Base-by-base conservation (phyloP, 2,797 vertebrate species). In the Okamejei kenojei region DNA sequence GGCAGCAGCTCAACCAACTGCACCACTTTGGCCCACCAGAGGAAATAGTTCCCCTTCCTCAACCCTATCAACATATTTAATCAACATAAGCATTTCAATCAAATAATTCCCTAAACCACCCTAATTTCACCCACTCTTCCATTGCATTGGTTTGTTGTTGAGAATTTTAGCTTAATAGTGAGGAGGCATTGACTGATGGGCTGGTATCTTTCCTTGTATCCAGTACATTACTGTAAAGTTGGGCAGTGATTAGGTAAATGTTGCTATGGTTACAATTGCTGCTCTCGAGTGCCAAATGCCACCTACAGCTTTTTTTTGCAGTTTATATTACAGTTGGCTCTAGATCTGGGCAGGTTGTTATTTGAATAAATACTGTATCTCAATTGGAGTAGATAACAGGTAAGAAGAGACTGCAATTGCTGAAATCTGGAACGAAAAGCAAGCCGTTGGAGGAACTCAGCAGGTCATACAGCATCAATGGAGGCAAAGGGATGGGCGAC, bases 271-370 rank as follows among this genome's bases (percentile, higher is more conserved):
- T 90, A 90, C 88, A 38, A 19, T 73, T 73, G 23, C 17, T 65
- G 21, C 32, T 13, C 68, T 21, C 32, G 71, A 7, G 68, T 26
- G 68, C 68, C 21, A 21, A 90, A 11, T 90, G 88, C 65, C 35
- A 90, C 32, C 10, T 32, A 26, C 88, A 90, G 88, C 88, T 90
- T 21, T 90, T 90, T 90, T 71, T 23, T 73, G 76, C 38, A 63
- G 82, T 35, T 90, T 90, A 38, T 73, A 26, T 90, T 73, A 45
- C 88, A n/a, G 82, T 29, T 86, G 68, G 35, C 88, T 38, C 17
- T 90, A 71, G 88, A 38, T 90, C 88, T 90, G 88, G 88, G 32
- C 35, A 73, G 88, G 68, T 90, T 90, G 65, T 29, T 90, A 71
- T 38, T 21, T 71, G 68, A 90, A 90, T 73, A 45, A 38, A 90